Percentiles rank a stretch among this genome's conserved stretches.
phyloP scores from a whole-genome alignment of 2,888 invertebrate species.

The Limnephilus auricula region DNA sequence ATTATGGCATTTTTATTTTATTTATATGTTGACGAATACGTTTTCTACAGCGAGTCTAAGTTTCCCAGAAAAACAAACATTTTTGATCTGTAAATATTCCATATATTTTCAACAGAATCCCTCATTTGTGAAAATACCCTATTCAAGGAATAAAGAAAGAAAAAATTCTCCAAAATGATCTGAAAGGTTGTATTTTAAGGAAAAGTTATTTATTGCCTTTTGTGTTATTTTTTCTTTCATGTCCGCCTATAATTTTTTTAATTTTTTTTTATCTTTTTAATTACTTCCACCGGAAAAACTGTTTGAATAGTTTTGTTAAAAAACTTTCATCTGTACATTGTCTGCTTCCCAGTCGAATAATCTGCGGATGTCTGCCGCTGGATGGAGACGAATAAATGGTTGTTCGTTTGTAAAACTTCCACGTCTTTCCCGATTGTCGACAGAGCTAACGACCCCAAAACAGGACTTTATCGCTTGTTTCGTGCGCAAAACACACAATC shows the following conservation, averaged over 20 bases:
- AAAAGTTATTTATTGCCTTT: not conserved
- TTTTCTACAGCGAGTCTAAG: too few relatives aligned
- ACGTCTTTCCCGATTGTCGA: not conserved
- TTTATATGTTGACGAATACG: too few relatives aligned
- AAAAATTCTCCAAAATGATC: too few relatives aligned
- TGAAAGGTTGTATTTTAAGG: too few relatives aligned
- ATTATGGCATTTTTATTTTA: too few relatives aligned
- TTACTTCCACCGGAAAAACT: not conserved
- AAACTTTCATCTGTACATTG: not conserved
- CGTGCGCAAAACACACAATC: not conserved
- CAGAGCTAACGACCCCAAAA: not conserved
- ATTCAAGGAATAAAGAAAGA: too few relatives aligned
- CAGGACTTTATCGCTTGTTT: not conserved
- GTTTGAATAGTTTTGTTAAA: not conserved
- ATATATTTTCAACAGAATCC: too few relatives aligned
- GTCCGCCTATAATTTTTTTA: not conserved
- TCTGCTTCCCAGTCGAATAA: not conserved
- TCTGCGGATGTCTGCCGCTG: not conserved
- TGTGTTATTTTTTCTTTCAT: not conserved
- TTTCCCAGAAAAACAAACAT: too few relatives aligned
- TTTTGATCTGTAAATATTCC: too few relatives aligned
- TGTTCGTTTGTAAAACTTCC: not conserved
- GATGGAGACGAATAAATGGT: not conserved
- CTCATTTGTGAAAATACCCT: too few relatives aligned
- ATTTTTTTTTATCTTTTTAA: not conserved